Evolutionary conservation across 2,797 vertebrate species (phyloP).

Genomic region (Enteromius treurensis): DNA sequence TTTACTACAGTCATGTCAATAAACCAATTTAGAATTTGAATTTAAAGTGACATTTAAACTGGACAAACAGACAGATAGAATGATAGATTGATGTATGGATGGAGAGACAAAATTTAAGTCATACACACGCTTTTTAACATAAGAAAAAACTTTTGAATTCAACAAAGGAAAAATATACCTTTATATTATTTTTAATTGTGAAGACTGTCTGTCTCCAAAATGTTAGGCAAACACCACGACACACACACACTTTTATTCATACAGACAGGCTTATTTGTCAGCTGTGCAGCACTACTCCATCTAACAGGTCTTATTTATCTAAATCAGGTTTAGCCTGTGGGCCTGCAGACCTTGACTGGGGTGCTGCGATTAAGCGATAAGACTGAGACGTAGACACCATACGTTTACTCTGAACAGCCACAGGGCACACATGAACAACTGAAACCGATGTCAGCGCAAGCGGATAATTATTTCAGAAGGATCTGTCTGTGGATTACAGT

Average conservation of each 20-base stretch:
- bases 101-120: too few species aligned
- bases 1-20: too few species aligned
- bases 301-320: conserved; percentile 51
- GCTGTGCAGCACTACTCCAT: conserved; percentile 3
- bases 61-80: too few species aligned
- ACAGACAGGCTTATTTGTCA: conserved; percentile 36
- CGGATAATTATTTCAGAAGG: conserved; percentile 33
- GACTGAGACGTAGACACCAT: conserved; percentile 23
- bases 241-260: neutral
- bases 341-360: conserved; percentile 31
- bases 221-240: neutral
- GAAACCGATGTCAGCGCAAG: conserved; percentile 13
- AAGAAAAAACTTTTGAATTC: too few species aligned
- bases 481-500: conserved; percentile 4
- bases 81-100: too few species aligned
- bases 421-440: neutral
- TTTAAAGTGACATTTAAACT: too few species aligned
- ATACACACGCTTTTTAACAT: too few species aligned
- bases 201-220: neutral
- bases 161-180: too few species aligned
- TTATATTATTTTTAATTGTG: neutral
- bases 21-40: too few species aligned
- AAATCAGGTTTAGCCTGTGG: conserved; percentile 51
- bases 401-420: conserved; percentile 13
- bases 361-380: conserved; percentile 49